Base-by-base conservation (phyloP, 2,888 invertebrate species). In the Invenusta paracnida region DNA sequence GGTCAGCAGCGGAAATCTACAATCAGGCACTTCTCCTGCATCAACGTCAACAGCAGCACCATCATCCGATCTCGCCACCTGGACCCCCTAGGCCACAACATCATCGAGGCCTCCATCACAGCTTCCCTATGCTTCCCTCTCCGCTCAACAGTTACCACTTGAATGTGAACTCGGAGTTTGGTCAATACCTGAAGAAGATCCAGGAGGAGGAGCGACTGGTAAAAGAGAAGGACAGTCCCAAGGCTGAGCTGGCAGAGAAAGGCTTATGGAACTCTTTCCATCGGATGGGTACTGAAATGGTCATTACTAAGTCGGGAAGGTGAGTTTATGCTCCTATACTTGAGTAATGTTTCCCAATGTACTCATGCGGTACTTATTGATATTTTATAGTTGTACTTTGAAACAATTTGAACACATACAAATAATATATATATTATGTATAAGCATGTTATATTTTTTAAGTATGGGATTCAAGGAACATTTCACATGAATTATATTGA, bases 261-360 rank as follows among this genome's bases (percentile, higher is more conserved):
- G 88, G 88, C 2, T 87, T 90, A 30, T 90, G 90, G 90, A 87
- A 86, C 66, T 87, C 88, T 85, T 90, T 90, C 85, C 88, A 90
- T 87, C 85, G 88, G 30, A 87, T 89, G 66, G 89, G 89, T 28
- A 90, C 90, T 0, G 90, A 90, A 86, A 90, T 90, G 90, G 90
- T 90, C 87, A 90, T 90, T 87, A 90, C 90, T 0, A 90, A 90
- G 87, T 87, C 89, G 27, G 90, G 90, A 83, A 88, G 90, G 90
- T 90, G 86, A 23, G 30, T 23, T 27, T 2, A 2, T 30, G 11
- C 48, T 48, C n/a, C n/a, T n/a, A n/a, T n/a, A n/a, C n/a, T n/a
- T n/a, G n/a, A n/a, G n/a, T n/a, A n/a, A n/a, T n/a, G n/a, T n/a
- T n/a, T n/a, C n/a, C n/a, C n/a, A n/a, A n/a, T n/a, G n/a, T n/a